Conservation (phyloP, 2,113 vertebrate genomes). For the Paratilapia polleni region DNA sequence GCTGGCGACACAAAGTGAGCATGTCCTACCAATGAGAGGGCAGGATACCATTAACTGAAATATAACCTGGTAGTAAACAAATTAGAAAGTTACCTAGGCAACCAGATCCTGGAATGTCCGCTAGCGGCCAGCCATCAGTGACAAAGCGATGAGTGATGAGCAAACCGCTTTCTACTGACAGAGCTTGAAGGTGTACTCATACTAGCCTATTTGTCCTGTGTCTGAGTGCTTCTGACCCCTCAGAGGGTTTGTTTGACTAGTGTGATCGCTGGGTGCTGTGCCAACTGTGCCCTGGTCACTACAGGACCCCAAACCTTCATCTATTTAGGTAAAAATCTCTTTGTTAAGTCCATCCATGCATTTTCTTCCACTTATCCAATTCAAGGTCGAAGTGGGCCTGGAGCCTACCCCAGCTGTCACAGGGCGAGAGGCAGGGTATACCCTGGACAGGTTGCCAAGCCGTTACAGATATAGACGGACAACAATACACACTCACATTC, state of each 20-base stretch:
- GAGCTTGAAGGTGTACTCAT: not conserved
- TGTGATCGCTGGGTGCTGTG: not conserved
- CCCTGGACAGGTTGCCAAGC: not conserved
- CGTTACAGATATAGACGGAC: not conserved
- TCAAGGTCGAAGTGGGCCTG: not conserved
- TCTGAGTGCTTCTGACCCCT: not conserved
- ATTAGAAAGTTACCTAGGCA: not conserved
- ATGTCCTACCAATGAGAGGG: not conserved
- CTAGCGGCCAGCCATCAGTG: not conserved
- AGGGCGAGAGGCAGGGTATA: not conserved
- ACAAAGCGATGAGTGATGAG: not conserved
- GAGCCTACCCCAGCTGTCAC: not conserved
- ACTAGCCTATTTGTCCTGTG: not conserved
- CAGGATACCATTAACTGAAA: not conserved
- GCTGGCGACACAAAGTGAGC: too few relatives aligned
- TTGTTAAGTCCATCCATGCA: not conserved
- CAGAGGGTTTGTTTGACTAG: not conserved
- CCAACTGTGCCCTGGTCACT: not conserved
- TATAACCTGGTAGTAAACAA: not conserved
- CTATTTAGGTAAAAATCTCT: not conserved
- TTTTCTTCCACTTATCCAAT: not conserved
- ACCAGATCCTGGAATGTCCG: not conserved
- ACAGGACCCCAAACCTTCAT: not conserved
- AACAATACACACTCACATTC: not conserved
- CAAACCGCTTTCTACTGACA: too few relatives aligned